These are phyloP conservation scores for Uropetala carovei DNA, from an alignment of 2,888 invertebrate species.

Conservation along the genomic window DNA sequence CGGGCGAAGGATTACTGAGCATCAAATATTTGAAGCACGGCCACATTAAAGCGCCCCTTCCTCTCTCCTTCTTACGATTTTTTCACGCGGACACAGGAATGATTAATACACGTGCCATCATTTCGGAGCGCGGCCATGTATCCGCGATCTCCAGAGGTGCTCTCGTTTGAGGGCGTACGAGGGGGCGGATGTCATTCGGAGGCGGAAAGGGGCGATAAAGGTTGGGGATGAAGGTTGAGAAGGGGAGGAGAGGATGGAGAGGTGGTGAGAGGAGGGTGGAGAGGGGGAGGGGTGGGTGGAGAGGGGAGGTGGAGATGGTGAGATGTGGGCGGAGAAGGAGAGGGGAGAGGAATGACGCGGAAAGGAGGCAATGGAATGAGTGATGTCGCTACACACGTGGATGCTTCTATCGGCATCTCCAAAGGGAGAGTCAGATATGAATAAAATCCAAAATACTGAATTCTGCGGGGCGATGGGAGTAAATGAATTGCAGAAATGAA, in stretches of 20 bases:
- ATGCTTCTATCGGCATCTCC: no score
- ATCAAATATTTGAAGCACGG: slow-evolving; percentile 5
- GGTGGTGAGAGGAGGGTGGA: not conserved
- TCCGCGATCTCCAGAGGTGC: not conserved
- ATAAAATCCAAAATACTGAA: no score
- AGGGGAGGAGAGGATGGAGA: not conserved
- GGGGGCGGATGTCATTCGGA: not conserved
- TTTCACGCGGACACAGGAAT: slow-evolving; percentile 30
- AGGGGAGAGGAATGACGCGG: no score
- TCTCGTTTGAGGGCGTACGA: not conserved
- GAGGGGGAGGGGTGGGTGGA: not conserved
- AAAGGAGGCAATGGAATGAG: no score
- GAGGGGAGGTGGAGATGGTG: no score
- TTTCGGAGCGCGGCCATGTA: not conserved
- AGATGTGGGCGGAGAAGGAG: no score
- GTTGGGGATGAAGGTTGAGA: no score
- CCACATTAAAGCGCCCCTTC: not conserved
- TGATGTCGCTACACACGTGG: no score
- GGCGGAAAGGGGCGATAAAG: not conserved
- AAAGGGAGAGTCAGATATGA: no score
- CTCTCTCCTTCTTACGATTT: not conserved
- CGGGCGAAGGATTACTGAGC: not conserved
- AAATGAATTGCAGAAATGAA: no score
- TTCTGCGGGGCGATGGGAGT: no score
- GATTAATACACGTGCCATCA: slow-evolving; percentile 7